Conservation (phyloP, 1,140 invertebrate species). For the Lepidotrigona ventralis region DNA sequence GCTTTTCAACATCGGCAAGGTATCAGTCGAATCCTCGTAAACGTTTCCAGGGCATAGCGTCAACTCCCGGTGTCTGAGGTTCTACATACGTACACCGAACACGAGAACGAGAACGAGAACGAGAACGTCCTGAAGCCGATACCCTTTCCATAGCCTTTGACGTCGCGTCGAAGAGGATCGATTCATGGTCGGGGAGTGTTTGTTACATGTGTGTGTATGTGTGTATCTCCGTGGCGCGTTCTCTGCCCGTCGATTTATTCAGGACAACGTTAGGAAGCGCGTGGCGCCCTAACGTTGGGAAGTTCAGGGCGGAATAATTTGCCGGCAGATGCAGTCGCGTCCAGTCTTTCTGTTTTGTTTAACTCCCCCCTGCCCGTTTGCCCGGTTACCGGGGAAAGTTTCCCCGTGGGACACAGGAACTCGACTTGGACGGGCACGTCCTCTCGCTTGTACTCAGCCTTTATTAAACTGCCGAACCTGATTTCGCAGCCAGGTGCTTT, state of each 20-base stretch:
- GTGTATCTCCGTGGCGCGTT: neutral
- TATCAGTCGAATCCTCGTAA: neutral
- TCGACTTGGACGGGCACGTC: constrained; percentile 8
- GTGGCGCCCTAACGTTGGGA: neutral
- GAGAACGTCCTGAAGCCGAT: neutral
- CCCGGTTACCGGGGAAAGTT: constrained; percentile 9
- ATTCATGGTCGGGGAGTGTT: neutral
- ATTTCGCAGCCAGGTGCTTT: neutral
- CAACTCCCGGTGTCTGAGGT: neutral
- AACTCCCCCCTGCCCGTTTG: neutral
- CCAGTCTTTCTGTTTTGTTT: constrained; percentile 41
- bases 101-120: neutral
- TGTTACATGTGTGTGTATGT: constrained; percentile 25
- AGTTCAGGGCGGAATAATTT: constrained; percentile 36
- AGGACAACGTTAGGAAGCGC: constrained; percentile 8
- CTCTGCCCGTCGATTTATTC: constrained; percentile 26
- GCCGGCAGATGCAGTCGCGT: neutral
- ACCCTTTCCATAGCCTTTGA: constrained; percentile 16
- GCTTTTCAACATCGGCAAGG: neutral
- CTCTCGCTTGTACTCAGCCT: constrained; percentile 20
- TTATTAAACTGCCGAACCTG: constrained; percentile 18
- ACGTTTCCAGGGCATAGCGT: neutral
- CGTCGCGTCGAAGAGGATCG: constrained; percentile 15
- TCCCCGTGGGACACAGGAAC: constrained; percentile 3
- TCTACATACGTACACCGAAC: neutral